Evolutionary conservation across 2,797 vertebrate genomes (phyloP), one percentile per base, ranked within the genome.

Genomic region (Sternarchorhynchus goeldii): DNA sequence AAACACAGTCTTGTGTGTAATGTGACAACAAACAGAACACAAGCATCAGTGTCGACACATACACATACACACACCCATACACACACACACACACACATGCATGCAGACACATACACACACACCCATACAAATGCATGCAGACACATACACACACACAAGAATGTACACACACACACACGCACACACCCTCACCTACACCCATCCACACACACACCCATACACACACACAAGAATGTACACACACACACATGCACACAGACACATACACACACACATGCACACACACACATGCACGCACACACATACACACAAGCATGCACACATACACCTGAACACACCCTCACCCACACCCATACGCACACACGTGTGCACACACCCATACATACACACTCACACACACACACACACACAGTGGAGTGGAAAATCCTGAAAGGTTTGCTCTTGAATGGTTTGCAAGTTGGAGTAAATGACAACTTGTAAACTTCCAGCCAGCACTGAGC

Each of bases 1-100:
- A 78, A 78, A 82, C 39, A 78, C 39, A n/a, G 58, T 39, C 72
- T 65, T 3, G 10, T 58, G 72, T 72, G 66, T 66, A 62, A 71
- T 78, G 65, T 78, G 66, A 60, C 58, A 76, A 79, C 73, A 79
- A 71, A 82, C 58, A 31, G 1, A 25, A 25, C 25, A 25, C 25
- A 25, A 25, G 25, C 25, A 25, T 25, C 25, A 25, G 25, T 25
- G 25, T 25, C 25, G 25, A 50, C 45, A 50, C 10, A 10, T 12
- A 12, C 8, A 12, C 45, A 36, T 2, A 36, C 45, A 10, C 12
- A 50, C 41, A 0, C 41, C 41, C 41, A 2, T 1, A 8, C 7
- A 8, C 8, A n/a, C n/a, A n/a, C n/a, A n/a, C n/a, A n/a, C n/a
- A n/a, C n/a, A n/a, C n/a, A n/a, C n/a, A n/a, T 25, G 25, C 25